Evolutionary conservation across 2,888 invertebrate species (phyloP).

Genomic region (Zootermopsis nevadensis): DNA sequence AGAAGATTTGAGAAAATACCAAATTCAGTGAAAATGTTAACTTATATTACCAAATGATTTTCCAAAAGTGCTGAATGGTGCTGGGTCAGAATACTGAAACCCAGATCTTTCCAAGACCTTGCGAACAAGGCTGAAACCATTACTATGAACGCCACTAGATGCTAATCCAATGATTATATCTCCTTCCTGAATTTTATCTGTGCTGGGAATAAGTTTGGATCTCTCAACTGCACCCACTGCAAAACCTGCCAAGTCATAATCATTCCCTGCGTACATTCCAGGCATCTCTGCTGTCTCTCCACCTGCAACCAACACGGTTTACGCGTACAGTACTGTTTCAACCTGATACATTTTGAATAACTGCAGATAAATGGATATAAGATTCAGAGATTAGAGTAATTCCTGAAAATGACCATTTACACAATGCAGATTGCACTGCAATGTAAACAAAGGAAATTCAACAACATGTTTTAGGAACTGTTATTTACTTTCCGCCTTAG

Average conservation of each 20-base stretch:
- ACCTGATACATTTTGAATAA: no score
- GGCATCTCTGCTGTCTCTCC: conserved; percentile 99
- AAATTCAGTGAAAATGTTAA: no score
- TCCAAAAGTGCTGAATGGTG: conserved; percentile 76
- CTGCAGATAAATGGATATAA: no score
- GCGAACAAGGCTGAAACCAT: conserved; percentile 92
- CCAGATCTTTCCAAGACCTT: conserved; percentile 77
- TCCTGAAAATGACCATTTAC: no score
- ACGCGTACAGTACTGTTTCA: no score
- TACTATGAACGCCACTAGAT: conserved; percentile 93
- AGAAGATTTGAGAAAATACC: no score
- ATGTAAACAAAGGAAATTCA: no score
- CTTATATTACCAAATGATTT: conserved; percentile 74
- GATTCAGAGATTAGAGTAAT: no score
- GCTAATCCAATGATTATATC: conserved; percentile 88
- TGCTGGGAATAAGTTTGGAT: conserved; percentile 76
- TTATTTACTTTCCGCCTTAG: no score
- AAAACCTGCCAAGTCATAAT: conserved; percentile 97
- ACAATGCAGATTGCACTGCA: no score
- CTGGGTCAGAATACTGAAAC: conserved; percentile 73
- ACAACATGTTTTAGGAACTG: no score
- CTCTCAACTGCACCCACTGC: conserved; percentile 93
- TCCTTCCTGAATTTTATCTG: conserved; percentile 73
- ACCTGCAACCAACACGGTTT: conserved; percentile 60
- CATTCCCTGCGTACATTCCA: conserved; percentile 85